A percentile compares a stretch with the other conserved stretches of the same genome.
Evolutionary conservation across 2,888 invertebrate genomes (phyloP).

Genomic region (Drosophila nigricruria): DNA sequence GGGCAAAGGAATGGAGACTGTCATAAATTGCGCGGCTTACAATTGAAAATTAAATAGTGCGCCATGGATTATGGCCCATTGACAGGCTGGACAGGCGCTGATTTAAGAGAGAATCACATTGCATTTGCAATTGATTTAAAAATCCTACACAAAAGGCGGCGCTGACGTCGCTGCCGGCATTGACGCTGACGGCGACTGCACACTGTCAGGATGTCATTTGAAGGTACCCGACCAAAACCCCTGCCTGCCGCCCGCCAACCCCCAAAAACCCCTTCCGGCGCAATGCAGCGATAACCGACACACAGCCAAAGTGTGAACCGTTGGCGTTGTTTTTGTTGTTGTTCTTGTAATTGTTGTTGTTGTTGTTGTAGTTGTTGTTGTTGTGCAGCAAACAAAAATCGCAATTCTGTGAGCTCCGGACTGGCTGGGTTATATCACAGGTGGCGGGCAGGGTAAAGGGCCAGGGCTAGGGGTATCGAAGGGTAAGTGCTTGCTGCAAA

Average conservation of each 20-base stretch:
- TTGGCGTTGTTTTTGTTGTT: slow-evolving; percentile 5
- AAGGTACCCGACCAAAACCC: slow-evolving; percentile 37
- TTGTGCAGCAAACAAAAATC: slow-evolving; percentile 56
- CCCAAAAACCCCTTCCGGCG: slow-evolving; percentile 14
- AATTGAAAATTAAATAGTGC: slow-evolving; percentile 78
- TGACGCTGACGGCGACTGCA: slow-evolving; percentile 24
- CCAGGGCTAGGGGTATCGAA: slow-evolving; percentile 5
- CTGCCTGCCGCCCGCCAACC: slow-evolving; percentile 1
- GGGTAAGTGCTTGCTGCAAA: slow-evolving; percentile 72
- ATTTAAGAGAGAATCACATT: slow-evolving; percentile 73
- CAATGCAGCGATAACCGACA: slow-evolving; percentile 66
- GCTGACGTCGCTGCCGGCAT: slow-evolving; percentile 28
- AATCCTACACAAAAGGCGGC: slow-evolving; percentile 68
- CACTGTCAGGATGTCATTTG: slow-evolving; percentile 66
- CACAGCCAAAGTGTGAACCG: slow-evolving; percentile 70
- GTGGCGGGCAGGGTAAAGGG: background rate
- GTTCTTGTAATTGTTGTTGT: slow-evolving; percentile 5
- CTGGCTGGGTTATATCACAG: slow-evolving; percentile 20
- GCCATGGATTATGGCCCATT: slow-evolving; percentile 67
- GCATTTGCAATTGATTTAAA: slow-evolving; percentile 77
- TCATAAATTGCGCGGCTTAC: slow-evolving; percentile 68
- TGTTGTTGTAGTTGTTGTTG: slow-evolving; percentile 27
- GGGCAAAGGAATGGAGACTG: background rate
- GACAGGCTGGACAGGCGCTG: slow-evolving; percentile 64
- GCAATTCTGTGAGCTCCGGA: slow-evolving; percentile 46